Conservation (phyloP, 2,888 invertebrate genomes). For the Conistra vaccinii region DNA sequence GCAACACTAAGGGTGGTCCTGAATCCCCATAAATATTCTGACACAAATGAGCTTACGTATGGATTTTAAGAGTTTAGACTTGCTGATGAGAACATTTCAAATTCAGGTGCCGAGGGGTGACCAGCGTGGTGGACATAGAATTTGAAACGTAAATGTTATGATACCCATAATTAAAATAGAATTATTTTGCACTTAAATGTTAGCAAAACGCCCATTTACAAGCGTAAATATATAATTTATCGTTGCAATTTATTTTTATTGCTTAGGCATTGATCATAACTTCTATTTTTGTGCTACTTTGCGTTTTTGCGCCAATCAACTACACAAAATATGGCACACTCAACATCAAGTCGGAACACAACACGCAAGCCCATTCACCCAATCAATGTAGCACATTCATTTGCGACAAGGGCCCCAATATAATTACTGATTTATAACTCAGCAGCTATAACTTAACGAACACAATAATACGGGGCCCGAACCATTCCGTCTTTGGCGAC, state of each 20-base stretch:
- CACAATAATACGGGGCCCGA: conserved; percentile 74
- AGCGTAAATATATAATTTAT: neutral
- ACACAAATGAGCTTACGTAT: conserved; percentile 65
- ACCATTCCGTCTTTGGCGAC: conserved; percentile 68
- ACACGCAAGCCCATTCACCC: conserved; percentile 69
- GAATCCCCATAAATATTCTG: conserved; percentile 65
- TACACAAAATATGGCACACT: conserved; percentile 52
- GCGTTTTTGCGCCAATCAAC: conserved; percentile 34
- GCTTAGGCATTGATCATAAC: neutral
- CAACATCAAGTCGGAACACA: conserved; percentile 57
- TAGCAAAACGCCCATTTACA: neutral
- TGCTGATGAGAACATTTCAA: conserved; percentile 71
- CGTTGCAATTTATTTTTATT: neutral
- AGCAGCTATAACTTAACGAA: conserved; percentile 80
- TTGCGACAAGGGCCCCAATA: conserved; percentile 80
- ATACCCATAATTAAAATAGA: conserved; percentile 26
- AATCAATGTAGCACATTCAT: conserved; percentile 73
- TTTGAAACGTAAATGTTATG: conserved; percentile 50
- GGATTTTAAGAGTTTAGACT: conserved; percentile 71
- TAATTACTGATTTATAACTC: conserved; percentile 85
- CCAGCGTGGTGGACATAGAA: conserved; percentile 42
- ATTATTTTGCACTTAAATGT: conserved; percentile 11
- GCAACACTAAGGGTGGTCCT: conserved; percentile 34
- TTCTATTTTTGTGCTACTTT: neutral
- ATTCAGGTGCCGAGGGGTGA: conserved; percentile 63